These are phyloP conservation scores for Bubo bubo DNA, from an alignment of 2,113 vertebrate species.

Conservation along the genomic window DNA sequence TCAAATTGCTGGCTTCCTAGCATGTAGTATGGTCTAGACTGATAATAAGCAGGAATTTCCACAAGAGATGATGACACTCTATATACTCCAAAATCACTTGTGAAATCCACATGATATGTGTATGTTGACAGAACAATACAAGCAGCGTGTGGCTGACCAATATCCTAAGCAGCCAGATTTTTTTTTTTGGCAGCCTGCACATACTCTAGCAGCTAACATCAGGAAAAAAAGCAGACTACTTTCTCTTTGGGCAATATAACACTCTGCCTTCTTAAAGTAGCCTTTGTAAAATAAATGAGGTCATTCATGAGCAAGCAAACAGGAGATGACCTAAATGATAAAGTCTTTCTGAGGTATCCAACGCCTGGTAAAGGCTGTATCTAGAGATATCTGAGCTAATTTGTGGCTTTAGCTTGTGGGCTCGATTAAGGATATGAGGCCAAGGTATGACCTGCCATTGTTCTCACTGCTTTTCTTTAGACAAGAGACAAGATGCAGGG, in stretches of 20 bases:
- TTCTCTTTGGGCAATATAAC: not conserved
- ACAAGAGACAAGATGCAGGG: not conserved
- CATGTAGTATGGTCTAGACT: not conserved
- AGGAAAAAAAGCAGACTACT: not conserved
- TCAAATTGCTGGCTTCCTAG: not conserved
- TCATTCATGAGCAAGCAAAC: not conserved
- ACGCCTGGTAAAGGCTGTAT: rapidly evolving
- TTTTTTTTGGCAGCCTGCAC: not conserved
- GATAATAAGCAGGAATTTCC: not conserved
- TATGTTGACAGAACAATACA: not conserved
- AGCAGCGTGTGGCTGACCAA: not conserved
- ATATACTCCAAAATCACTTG: not conserved
- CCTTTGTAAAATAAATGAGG: not conserved
- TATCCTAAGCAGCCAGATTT: not conserved
- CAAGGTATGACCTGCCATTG: not conserved
- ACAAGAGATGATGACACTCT: not conserved
- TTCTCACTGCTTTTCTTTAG: not conserved
- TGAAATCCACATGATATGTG: not conserved
- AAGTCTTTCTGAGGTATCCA: not conserved
- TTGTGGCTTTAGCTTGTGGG: not conserved
- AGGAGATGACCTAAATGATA: not conserved
- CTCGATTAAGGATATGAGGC: not conserved
- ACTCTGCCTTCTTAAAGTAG: not conserved
- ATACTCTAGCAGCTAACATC: not conserved
- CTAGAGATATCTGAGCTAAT: not conserved